Conservation (phyloP, 2,113 vertebrate species). For the Hippolais icterina region DNA sequence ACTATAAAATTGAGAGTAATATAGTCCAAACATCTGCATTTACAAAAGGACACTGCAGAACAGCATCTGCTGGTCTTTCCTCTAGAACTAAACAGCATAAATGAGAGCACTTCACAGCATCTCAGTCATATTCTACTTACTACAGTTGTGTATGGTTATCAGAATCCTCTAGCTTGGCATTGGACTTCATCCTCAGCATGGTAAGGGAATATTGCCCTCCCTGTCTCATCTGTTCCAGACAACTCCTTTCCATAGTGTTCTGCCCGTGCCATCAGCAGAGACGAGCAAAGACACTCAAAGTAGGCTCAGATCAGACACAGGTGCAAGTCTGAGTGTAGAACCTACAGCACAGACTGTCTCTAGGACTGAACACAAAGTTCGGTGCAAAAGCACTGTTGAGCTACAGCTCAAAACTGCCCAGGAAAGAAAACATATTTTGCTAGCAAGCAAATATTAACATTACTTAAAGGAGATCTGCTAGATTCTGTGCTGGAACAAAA, state of each 20-base stretch:
- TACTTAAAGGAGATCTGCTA: neutral
- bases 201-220: neutral
- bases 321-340: neutral
- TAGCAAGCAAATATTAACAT: neutral
- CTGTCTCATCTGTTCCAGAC: neutral
- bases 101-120: neutral
- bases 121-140: neutral
- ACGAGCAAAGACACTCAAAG: neutral
- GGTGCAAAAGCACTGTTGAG: neutral
- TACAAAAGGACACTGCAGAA: neutral
- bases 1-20: neutral
- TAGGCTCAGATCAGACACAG: fast-evolving
- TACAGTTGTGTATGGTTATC: neutral
- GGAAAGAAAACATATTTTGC: neutral
- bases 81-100: neutral
- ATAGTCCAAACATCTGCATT: neutral
- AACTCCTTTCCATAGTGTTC: fast-evolving
- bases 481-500: neutral
- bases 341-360: neutral
- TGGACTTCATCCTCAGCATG: neutral
- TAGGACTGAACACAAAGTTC: neutral
- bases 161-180: neutral
- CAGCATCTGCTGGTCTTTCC: neutral
- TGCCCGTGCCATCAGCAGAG: neutral
- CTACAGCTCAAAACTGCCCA: neutral